Percentiles rank a stretch among this genome's conserved stretches.
These are phyloP conservation scores for Butastur rufipennis DNA, from an alignment of 2,113 vertebrate species.

Conservation along the genomic window DNA sequence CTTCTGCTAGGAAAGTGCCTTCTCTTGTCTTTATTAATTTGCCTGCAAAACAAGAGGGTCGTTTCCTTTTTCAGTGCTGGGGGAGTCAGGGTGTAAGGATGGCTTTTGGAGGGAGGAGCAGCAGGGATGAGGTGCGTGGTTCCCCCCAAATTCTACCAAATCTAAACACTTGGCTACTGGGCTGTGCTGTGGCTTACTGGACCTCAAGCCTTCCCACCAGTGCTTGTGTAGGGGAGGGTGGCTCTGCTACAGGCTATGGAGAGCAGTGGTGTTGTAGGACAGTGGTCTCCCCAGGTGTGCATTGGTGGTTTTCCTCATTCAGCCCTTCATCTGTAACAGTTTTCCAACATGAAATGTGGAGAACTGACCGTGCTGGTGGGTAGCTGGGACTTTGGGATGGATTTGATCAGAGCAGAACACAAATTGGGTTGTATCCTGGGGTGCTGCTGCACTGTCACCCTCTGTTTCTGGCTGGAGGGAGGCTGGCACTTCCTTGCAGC, in stretches of 20 bases:
- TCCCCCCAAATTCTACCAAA: accelerated
- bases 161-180: neutral
- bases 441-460: neutral
- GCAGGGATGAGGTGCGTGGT: neutral
- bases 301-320: neutral
- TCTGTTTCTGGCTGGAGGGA: neutral
- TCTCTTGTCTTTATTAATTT: neutral
- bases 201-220: accelerated
- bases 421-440: accelerated
- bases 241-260: accelerated
- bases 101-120: neutral
- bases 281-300: neutral
- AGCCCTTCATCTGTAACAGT: neutral
- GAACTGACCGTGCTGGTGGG: accelerated
- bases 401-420: accelerated
- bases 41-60: neutral
- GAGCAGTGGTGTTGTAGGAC: neutral
- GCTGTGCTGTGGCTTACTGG: neutral
- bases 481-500: neutral
- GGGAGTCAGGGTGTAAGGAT: accelerated
- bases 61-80: accelerated
- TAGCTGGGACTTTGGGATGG: neutral
- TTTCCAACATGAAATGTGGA: accelerated
- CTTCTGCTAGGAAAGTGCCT: neutral
- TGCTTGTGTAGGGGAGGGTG: accelerated